Evolutionary conservation across 2,113 vertebrate genomes (phyloP).

Genomic region (Raja brachyura): DNA sequence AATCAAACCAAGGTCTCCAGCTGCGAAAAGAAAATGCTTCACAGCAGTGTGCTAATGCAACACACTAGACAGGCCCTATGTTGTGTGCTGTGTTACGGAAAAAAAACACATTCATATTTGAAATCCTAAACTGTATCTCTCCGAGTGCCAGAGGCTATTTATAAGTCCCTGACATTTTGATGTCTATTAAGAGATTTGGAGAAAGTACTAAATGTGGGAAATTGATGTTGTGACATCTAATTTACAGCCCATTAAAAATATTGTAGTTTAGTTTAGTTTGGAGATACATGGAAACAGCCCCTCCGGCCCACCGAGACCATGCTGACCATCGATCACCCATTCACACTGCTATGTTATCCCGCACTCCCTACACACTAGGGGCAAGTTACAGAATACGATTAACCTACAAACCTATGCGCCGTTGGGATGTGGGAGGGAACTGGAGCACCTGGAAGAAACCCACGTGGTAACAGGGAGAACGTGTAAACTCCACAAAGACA

Average conservation of each 20-base stretch:
- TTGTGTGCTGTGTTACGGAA: background rate
- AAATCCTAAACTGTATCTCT: slow-evolving; percentile 14
- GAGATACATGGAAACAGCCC: too few species aligned
- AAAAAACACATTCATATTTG: slow-evolving; percentile 4
- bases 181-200: slow-evolving; percentile 12
- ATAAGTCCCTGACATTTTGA: slow-evolving; percentile 7
- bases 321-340: too few species aligned
- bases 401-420: too few species aligned
- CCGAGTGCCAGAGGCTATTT: background rate
- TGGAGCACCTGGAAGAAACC: too few species aligned
- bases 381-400: too few species aligned
- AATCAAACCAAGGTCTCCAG: slow-evolving; percentile 22
- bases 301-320: too few species aligned
- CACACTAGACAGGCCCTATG: background rate
- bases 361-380: too few species aligned
- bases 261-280: too few species aligned
- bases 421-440: too few species aligned
- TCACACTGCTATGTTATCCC: too few species aligned
- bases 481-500: too few species aligned
- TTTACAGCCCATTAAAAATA: slow-evolving; percentile 33
- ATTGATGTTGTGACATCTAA: slow-evolving; percentile 28
- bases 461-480: too few species aligned
- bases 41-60: slow-evolving; percentile 1
- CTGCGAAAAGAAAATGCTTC: background rate
- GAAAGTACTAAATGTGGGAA: slow-evolving; percentile 14